These are phyloP conservation scores for Eupithecia pulchellata DNA, from an alignment of 2,888 invertebrate genomes.

Conservation along the genomic window DNA sequence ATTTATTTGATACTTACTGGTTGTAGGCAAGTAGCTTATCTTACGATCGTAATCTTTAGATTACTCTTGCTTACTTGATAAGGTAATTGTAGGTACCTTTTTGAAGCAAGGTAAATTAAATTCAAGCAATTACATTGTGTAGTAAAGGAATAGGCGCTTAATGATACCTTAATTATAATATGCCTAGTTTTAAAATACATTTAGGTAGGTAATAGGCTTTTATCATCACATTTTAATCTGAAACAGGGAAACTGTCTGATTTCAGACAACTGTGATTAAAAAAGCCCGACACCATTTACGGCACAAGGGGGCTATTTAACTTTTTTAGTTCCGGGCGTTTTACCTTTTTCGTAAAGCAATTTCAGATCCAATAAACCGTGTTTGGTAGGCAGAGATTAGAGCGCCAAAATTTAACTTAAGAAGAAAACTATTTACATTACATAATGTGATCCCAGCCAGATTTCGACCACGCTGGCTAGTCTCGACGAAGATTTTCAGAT, in stretches of 20 bases:
- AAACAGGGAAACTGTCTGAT: too few relatives aligned
- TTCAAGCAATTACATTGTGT: slow-evolving; percentile 3
- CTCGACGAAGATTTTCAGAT: too few relatives aligned
- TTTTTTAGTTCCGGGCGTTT: slow-evolving; percentile 16
- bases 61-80: slow-evolving; percentile 9
- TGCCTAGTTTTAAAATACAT: background rate
- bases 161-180: background rate
- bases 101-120: background rate
- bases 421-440: background rate
- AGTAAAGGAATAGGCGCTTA: background rate
- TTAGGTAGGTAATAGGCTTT: background rate
- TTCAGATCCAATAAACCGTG: background rate
- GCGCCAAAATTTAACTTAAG: background rate
- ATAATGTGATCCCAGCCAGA: too few relatives aligned
- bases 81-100: slow-evolving; percentile 5
- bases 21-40: slow-evolving; percentile 7
- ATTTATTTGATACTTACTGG: background rate
- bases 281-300: slow-evolving; percentile 17
- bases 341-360: slow-evolving; percentile 21
- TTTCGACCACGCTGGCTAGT: too few relatives aligned
- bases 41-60: slow-evolving; percentile 6
- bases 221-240: too few relatives aligned
- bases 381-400: slow-evolving; percentile 11
- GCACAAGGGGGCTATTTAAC: slow-evolving; percentile 27
- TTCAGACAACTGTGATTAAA: slow-evolving; percentile 6